Base-by-base conservation (phyloP, 2,113 vertebrate species). In the Chaenogobius annularis region DNA sequence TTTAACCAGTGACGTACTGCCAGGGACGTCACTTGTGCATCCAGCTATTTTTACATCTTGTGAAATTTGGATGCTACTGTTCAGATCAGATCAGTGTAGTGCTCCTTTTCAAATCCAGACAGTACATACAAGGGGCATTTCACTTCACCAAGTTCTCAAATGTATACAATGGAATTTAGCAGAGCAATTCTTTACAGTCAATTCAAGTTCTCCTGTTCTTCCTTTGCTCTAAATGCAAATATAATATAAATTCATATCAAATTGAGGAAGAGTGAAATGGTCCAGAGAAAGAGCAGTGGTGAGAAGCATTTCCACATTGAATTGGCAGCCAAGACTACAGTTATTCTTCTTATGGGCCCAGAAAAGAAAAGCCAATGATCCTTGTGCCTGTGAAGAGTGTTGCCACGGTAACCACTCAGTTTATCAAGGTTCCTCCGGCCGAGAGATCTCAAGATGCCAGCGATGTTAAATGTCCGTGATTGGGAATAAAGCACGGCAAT, bases 331-430 rank as follows among this genome's bases (percentile, higher is more conserved):
- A 55, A 62, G 68, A 72, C 73, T 68, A 71, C 70, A 70, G 67
- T 68, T 23, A 83, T 83, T 82, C 83, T 78, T 86, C 75, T 79
- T 83, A 79, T 66, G 72, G 80, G 69, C 77, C 80, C 54, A 70
- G 74, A 52, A 81, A 83, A 88, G 83, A 75, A 85, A 83, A 81
- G 76, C 86, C 76, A 77, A 74, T 88, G 90, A 90, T 90, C 85
- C 83, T 72, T 77, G 66, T 40, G 85, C 79, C 84, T 78, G 74
- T 74, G 82, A 90, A 87, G 83, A 78, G 79, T 5, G 89, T 93
- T 80, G 64, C 86, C 88, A 88, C 89, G 85, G 90, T 79, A 90
- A 92, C 92, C 78, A 13, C 84, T 87, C 86, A 82, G 89, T 92
- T 93, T 92, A 91, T 93, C 92, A 91, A 87, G 88, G 86, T 85